Evolutionary conservation across 2,113 vertebrate genomes (phyloP).

Genomic region (Coreoperca whiteheadi): DNA sequence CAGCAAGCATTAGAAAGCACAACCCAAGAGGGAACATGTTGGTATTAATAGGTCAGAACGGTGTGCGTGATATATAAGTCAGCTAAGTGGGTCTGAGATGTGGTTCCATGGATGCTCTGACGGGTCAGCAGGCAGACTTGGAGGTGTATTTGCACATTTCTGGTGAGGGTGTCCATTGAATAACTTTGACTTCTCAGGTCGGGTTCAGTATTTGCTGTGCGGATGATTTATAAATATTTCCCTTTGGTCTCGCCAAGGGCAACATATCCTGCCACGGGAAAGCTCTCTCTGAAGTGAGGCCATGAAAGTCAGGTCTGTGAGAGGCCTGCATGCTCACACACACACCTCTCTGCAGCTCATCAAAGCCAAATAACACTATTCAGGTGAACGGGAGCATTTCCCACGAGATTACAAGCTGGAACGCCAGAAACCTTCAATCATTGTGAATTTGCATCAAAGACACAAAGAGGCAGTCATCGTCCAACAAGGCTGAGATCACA

Average conservation of each 20-base stretch:
- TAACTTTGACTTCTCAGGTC: slow-evolving; percentile 61
- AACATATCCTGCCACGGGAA: slow-evolving; percentile 57
- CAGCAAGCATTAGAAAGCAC: slow-evolving; percentile 39
- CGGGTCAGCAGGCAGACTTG: slow-evolving; percentile 45
- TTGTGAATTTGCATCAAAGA: slow-evolving; percentile 87
- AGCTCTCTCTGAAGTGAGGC: slow-evolving; percentile 72
- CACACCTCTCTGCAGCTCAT: slow-evolving; percentile 35
- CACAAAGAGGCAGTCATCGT: slow-evolving; percentile 81
- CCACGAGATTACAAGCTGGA: slow-evolving; percentile 49
- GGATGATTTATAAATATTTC: slow-evolving; percentile 84
- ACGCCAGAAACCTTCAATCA: slow-evolving; percentile 53
- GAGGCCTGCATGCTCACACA: slow-evolving; percentile 17
- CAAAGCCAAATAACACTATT: slow-evolving; percentile 66
- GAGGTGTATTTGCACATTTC: slow-evolving; percentile 64
- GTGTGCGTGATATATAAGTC: slow-evolving; percentile 39
- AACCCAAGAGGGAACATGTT: slow-evolving; percentile 47
- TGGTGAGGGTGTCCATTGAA: slow-evolving; percentile 42
- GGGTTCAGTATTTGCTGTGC: slow-evolving; percentile 78
- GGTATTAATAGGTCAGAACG: slow-evolving; percentile 60
- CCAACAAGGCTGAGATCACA: slow-evolving; percentile 85
- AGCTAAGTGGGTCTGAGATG: slow-evolving; percentile 59
- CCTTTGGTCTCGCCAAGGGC: slow-evolving; percentile 74
- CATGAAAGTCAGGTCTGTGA: slow-evolving; percentile 73
- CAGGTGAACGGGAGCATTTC: slow-evolving; percentile 62
- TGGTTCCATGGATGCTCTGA: slow-evolving; percentile 35